Percentiles rank a stretch among this genome's conserved stretches.
Conservation (phyloP, 2,888 invertebrate species). For the Leptodirus hochenwartii region DNA sequence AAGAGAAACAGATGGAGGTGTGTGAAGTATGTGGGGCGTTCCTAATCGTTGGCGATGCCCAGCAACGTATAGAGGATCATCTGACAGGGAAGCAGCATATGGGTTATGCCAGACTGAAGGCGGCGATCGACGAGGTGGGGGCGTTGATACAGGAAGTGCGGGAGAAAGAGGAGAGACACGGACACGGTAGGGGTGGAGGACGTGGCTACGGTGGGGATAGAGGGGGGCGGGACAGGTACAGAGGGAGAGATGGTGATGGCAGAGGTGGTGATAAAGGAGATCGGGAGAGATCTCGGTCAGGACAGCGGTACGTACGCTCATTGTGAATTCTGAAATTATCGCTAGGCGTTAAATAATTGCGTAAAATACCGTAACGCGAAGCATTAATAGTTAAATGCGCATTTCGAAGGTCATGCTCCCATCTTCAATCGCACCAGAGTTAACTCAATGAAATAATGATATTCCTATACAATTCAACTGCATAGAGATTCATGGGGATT, state of each 20-base stretch:
- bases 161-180: conserved; percentile 32
- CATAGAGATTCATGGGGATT: too few species aligned
- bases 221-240: conserved; percentile 9
- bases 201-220: conserved; percentile 10
- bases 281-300: conserved; percentile 14
- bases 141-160: conserved; percentile 32
- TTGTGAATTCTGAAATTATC: conserved; percentile 4
- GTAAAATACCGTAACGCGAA: too few species aligned
- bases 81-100: conserved; percentile 97
- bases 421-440: too few species aligned
- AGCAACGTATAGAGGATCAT: conserved; percentile 94
- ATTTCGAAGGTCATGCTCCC: too few species aligned
- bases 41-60: conserved; percentile 96
- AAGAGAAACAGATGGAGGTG: conserved; percentile 97
- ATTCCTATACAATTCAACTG: too few species aligned
- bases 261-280: conserved; percentile 15
- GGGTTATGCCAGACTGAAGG: conserved; percentile 51
- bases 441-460: too few species aligned
- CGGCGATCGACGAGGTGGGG: conserved; percentile 48
- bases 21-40: conserved; percentile 97
- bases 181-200: conserved; percentile 10
- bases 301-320: too few species aligned
- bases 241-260: conserved; percentile 10
- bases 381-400: too few species aligned
- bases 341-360: too few species aligned